A percentile compares a stretch with the other conserved stretches of the same genome.
Evolutionary conservation across 2,888 invertebrate species (phyloP).

Genomic region (Archips xylosteana): DNA sequence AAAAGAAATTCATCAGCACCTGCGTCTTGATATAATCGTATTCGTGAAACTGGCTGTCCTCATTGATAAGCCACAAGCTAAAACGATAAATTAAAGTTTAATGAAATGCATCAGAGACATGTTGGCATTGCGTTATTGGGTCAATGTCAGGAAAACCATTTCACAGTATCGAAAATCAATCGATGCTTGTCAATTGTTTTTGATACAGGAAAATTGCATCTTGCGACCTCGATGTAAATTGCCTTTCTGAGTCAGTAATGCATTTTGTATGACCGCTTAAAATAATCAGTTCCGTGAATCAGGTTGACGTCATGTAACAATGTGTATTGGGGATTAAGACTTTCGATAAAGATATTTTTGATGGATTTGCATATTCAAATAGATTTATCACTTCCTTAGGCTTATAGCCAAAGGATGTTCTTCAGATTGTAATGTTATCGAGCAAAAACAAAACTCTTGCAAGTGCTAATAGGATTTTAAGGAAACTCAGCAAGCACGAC

Average conservation of each 20-base stretch:
- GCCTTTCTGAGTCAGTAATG: conserved; percentile 25
- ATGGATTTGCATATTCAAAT: not conserved
- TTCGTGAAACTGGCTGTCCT: conserved; percentile 58
- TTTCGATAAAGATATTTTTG: conserved; percentile 4
- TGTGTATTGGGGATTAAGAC: conserved; percentile 12
- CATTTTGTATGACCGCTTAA: conserved; percentile 12
- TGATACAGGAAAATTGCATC: conserved; percentile 27
- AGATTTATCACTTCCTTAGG: conserved; percentile 5
- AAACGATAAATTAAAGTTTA: conserved; percentile 15
- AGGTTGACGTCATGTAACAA: conserved; percentile 18
- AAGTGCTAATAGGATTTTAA: not conserved
- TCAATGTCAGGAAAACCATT: conserved; percentile 76
- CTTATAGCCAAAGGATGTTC: not conserved
- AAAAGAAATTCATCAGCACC: conserved; percentile 46
- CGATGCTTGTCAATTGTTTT: conserved; percentile 48
- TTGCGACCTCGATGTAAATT: not conserved
- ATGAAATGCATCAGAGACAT: conserved; percentile 49
- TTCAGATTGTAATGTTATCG: not conserved
- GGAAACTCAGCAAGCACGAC: not conserved
- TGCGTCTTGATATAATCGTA: conserved; percentile 60
- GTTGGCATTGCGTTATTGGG: conserved; percentile 72
- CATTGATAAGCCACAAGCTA: conserved; percentile 53
- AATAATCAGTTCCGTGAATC: not conserved
- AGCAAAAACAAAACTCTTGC: not conserved
- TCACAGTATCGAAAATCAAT: conserved; percentile 56